phyloP scores from a whole-genome alignment of 2,888 invertebrate genomes.

The Sepioteuthis lessoniana region DNA sequence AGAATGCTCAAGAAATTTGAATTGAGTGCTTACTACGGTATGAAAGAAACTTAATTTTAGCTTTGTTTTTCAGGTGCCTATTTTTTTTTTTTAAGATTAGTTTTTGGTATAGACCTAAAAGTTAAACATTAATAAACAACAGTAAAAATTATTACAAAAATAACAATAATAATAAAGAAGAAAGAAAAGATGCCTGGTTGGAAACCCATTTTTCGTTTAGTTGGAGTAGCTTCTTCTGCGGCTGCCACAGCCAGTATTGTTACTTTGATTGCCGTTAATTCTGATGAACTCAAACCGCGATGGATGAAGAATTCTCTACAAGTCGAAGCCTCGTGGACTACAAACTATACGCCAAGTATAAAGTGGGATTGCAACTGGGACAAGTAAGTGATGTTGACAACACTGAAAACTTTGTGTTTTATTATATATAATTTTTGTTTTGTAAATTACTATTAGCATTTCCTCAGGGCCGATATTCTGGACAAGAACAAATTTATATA shows the following conservation, averaged over 20 bases:
- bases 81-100: no score
- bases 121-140: background rate
- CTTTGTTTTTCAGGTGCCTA: no score
- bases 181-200: background rate
- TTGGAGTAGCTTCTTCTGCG: background rate
- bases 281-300: background rate
- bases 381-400: slow-evolving; percentile 73
- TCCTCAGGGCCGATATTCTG: no score
- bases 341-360: slow-evolving; percentile 77
- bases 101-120: background rate
- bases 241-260: background rate
- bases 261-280: background rate
- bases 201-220: background rate
- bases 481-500: no score
- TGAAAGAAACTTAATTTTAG: no score
- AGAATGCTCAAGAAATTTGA: no score
- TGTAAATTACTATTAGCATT: no score
- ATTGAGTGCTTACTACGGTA: no score
- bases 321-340: slow-evolving; percentile 67
- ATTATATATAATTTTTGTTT: no score
- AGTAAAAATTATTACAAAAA: background rate
- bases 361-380: slow-evolving; percentile 94
- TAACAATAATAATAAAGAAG: no score
- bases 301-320: background rate
- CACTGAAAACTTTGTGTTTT: no score